A percentile compares a stretch with the other conserved stretches of the same genome.
phyloP scores from a whole-genome alignment of 2,797 vertebrate species.

The Rhincodon typus region DNA sequence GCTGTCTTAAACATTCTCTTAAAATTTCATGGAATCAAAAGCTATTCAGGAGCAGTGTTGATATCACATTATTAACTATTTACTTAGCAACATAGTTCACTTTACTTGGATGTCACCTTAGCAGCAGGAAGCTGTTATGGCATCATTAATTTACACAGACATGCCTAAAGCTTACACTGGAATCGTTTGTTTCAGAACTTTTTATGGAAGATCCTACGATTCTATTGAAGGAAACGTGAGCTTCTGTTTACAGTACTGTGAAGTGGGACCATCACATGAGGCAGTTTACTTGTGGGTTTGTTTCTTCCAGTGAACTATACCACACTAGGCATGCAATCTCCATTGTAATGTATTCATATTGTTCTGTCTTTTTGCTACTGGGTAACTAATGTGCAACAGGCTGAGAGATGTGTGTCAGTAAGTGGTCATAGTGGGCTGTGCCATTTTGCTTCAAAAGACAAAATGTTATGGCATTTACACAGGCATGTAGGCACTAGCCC shows the following conservation, averaged over 20 bases:
- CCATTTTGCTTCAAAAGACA: neutral
- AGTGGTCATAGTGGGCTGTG: neutral
- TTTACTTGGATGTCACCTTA: neutral
- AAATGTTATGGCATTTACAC: neutral
- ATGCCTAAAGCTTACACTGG: neutral
- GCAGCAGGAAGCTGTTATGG: neutral
- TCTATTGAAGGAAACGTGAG: neutral
- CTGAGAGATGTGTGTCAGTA: neutral
- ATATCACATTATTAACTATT: slow-evolving; percentile 13
- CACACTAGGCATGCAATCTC: neutral
- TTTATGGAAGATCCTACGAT: neutral
- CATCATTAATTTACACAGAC: neutral
- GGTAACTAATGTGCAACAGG: neutral
- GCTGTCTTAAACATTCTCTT: neutral
- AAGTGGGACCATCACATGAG: neutral
- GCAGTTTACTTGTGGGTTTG: neutral
- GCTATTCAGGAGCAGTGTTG: neutral
- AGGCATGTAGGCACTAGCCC: neutral
- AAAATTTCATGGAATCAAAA: neutral
- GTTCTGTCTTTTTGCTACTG: neutral
- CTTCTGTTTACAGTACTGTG: neutral
- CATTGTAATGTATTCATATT: neutral
- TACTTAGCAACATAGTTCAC: slow-evolving; percentile 17
- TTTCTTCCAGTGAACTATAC: neutral
- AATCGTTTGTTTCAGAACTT: slow-evolving; percentile 2